phyloP scores from a whole-genome alignment of 2,113 vertebrate species.

The Myrmophylax atrothorax region DNA sequence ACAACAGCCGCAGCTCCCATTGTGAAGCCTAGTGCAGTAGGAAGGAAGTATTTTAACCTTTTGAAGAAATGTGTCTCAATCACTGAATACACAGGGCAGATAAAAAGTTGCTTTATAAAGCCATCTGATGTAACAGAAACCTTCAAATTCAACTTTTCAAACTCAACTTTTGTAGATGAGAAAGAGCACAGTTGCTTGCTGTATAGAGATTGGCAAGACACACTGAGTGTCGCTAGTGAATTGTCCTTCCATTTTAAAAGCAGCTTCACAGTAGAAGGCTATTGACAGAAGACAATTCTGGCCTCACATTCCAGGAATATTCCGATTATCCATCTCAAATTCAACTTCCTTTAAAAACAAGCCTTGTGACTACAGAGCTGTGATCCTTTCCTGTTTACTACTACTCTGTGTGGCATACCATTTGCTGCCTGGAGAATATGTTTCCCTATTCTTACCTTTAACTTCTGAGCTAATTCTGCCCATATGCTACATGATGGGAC shows the following conservation, averaged over 20 bases:
- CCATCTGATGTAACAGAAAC: neutral
- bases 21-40: neutral
- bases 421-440: neutral
- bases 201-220: neutral
- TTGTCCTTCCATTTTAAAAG: neutral
- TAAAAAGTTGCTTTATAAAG: neutral
- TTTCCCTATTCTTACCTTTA: neutral
- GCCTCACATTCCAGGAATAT: neutral
- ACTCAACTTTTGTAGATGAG: neutral
- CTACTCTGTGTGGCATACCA: neutral
- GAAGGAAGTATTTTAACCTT: neutral
- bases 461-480: neutral
- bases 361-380: accelerated
- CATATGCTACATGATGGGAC: accelerated
- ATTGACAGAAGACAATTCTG: neutral
- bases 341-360: neutral
- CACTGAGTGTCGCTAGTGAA: neutral
- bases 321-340: neutral
- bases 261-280: neutral
- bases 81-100: neutral
- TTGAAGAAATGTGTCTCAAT: neutral
- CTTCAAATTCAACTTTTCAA: neutral
- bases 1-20: neutral
- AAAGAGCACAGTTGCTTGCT: neutral
- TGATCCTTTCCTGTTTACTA: neutral